Evolutionary conservation across 2,888 invertebrate species (phyloP).

Genomic region (Phymatocera aterrima): DNA sequence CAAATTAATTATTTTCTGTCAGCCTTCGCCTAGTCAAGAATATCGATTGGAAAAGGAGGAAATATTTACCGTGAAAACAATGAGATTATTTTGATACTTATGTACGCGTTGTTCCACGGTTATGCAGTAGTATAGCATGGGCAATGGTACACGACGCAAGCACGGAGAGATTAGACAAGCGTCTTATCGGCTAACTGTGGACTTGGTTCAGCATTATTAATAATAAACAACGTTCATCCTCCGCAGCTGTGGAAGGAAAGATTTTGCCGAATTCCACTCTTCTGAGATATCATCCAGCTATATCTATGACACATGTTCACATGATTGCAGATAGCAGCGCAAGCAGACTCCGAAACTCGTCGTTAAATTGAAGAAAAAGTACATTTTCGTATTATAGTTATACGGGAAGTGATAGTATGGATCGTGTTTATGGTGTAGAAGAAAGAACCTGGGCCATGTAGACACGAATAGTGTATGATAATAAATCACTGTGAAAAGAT

Average conservation of each 20-base stretch:
- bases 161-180: constrained; percentile 5
- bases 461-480: not conserved
- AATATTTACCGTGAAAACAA: not conserved
- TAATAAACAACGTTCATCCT: not conserved
- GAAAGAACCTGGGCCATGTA: not conserved
- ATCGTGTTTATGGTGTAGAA: not conserved
- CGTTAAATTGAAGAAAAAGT: not conserved
- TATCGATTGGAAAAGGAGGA: not conserved
- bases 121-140: not conserved
- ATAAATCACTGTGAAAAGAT: not conserved
- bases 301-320: constrained; percentile 3
- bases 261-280: not conserved
- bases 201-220: constrained; percentile 5
- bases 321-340: not conserved
- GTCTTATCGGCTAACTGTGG: not conserved
- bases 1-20: not conserved
- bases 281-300: not conserved
- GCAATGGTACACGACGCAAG: not conserved
- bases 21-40: not conserved
- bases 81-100: not conserved
- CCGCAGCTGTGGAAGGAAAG: not conserved
- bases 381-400: not conserved
- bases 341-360: not conserved
- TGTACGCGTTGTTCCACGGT: not conserved
- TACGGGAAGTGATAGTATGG: not conserved